Evolutionary conservation across 2,888 invertebrate genomes (phyloP).

Genomic region (Buathra laborator): DNA sequence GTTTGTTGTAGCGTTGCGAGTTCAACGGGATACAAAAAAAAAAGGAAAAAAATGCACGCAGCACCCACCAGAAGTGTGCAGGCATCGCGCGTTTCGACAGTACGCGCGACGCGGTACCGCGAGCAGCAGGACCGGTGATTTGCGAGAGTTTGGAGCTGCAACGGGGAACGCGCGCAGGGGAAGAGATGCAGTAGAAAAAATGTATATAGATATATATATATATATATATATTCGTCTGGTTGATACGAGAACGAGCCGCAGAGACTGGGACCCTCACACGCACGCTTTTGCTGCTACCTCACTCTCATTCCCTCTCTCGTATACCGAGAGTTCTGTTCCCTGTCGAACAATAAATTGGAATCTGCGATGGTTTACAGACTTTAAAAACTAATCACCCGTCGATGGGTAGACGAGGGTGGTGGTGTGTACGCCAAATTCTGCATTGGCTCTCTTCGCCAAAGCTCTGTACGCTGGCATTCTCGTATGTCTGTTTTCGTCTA

Average conservation of each 20-base stretch:
- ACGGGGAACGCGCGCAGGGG: slow-evolving; percentile 5
- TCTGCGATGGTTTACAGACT: slow-evolving; percentile 63
- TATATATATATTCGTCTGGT: slow-evolving; percentile 17
- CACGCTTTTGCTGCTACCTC: slow-evolving; percentile 34
- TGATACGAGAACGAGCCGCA: not conserved
- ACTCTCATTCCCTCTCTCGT: slow-evolving; percentile 35
- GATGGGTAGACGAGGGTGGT: slow-evolving; percentile 25
- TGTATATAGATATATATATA: not conserved
- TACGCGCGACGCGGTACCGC: slow-evolving; percentile 11
- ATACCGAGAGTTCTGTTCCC: slow-evolving; percentile 39
- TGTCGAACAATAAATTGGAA: slow-evolving; percentile 64
- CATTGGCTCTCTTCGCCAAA: not conserved
- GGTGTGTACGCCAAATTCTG: not conserved
- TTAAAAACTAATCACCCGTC: slow-evolving; percentile 66
- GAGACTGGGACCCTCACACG: slow-evolving; percentile 25
- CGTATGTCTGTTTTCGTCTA: slow-evolving; percentile 8
- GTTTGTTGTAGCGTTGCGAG: slow-evolving; percentile 10
- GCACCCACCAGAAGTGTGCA: slow-evolving; percentile 44
- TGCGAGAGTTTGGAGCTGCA: slow-evolving; percentile 60
- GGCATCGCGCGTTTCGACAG: slow-evolving; percentile 49
- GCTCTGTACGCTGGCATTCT: not conserved
- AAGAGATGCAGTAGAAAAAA: slow-evolving; percentile 21
- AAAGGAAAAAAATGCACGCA: slow-evolving; percentile 34
- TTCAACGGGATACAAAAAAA: not conserved
- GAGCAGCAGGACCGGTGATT: slow-evolving; percentile 54